A percentile compares a stretch with the other conserved stretches of the same genome.
These are phyloP conservation scores for Heterochromis multidens DNA, from an alignment of 2,113 vertebrate species.

Conservation along the genomic window DNA sequence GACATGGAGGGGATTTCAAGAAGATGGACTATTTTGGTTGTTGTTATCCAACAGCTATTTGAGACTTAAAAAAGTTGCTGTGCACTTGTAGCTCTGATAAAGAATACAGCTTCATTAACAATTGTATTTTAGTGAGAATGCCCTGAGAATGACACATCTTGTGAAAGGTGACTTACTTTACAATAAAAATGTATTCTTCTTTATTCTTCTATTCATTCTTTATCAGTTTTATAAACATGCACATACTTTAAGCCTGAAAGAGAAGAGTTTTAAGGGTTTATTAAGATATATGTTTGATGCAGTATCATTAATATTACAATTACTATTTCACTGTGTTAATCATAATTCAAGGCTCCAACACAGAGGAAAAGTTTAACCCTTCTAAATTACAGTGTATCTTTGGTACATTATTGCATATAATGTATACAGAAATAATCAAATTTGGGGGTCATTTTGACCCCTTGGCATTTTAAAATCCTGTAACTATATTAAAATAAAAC, in stretches of 20 bases:
- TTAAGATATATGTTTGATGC: neutral
- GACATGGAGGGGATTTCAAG: neutral
- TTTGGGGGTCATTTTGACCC: neutral
- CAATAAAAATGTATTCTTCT: neutral
- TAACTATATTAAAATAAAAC: neutral
- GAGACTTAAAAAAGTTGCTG: neutral
- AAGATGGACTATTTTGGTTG: neutral
- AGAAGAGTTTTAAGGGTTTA: neutral
- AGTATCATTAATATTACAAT: neutral
- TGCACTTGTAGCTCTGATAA: neutral
- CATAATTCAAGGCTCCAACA: neutral
- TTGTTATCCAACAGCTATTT: conserved; percentile 4
- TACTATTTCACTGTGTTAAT: no score
- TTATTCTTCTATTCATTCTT: neutral
- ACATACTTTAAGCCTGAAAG: neutral
- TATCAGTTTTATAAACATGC: neutral
- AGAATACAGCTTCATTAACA: conserved; percentile 1
- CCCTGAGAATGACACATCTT: neutral
- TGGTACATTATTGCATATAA: neutral
- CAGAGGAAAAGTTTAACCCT: neutral
- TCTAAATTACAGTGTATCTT: neutral
- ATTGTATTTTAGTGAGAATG: neutral
- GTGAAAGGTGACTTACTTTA: neutral
- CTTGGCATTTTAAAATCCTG: neutral
- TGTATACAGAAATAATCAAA: neutral